These are phyloP conservation scores for Alouatta caraya DNA, from an alignment of 2,797 vertebrate species.

Conservation along the genomic window DNA sequence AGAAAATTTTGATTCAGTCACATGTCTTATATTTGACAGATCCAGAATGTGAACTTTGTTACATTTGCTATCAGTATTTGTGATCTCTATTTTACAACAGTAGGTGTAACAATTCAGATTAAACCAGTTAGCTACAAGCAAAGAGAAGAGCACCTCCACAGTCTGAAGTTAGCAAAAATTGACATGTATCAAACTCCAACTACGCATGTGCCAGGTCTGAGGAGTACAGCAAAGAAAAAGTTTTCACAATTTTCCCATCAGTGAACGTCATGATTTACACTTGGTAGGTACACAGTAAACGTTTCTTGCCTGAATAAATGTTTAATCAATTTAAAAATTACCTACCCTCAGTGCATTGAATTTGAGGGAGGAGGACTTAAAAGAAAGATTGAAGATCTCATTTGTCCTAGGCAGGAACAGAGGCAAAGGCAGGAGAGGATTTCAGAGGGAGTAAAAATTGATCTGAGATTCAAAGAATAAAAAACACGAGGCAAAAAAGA, in stretches of 20 bases:
- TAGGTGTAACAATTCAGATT: not conserved
- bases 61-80: not conserved
- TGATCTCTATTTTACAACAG: not conserved
- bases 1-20: not conserved
- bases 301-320: not conserved
- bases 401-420: not conserved
- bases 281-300: not conserved
- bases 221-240: not conserved
- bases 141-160: not conserved
- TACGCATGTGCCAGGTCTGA: not conserved
- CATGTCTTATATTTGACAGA: not conserved
- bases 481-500: not conserved
- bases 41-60: not conserved
- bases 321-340: not conserved
- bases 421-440: not conserved
- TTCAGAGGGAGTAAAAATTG: not conserved
- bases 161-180: not conserved
- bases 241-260: not conserved
- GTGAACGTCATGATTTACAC: not conserved
- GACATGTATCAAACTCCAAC: not conserved
- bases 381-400: not conserved
- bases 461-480: not conserved
- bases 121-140: not conserved
- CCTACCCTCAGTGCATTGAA: not conserved
- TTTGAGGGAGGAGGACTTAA: not conserved